Evolutionary conservation across 2,797 vertebrate species (phyloP), one percentile per base, ranked within the genome.

Genomic region (Crenichthys baileyi): DNA sequence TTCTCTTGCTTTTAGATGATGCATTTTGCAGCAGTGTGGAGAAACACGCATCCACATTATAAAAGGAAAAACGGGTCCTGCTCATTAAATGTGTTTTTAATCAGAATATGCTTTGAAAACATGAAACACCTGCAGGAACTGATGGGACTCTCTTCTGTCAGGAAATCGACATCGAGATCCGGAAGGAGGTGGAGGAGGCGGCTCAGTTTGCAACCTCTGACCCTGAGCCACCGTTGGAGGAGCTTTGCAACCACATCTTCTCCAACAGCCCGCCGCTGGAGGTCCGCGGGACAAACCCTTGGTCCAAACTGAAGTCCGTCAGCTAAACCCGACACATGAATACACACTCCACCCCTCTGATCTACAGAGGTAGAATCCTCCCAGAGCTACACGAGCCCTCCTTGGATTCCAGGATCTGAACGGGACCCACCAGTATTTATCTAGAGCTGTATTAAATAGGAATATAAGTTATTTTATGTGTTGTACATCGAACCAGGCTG

Each of bases 171-270:
- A 81, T 92, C 0, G 93, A 92, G 5, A 96, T 97, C 82, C 93
- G 93, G 18, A 97, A 97, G 79, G 95, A 97, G 88, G 95, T 98
- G 0, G 97, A 98, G 56, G 97, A 97, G 1, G 97, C 97, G 0
- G 94, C 96, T 73, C 97, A 96, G 90, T 97, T 96, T 56, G 96
- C 97, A 1, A 95, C 87, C 0, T 96, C 95, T 0, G 96, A 98
- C 46, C 96, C 95, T 0, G 97, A 98, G 85, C 97, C 97, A 0
- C 79, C 95, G 0, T 53, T 97, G 89, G 97, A 97, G 11, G 96
- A 97, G 0, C 80, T 98, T 0, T 96, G 94, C 68, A 83, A 96
- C 90, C 94, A 96, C 85, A 87, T 98, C 88, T 97, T 95, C 92
- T 88, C 41, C 86, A 93, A 91, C 13, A 84, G 89, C 16, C 82